Conservation (phyloP, 2,113 vertebrate genomes). For the Platanista minor region DNA sequence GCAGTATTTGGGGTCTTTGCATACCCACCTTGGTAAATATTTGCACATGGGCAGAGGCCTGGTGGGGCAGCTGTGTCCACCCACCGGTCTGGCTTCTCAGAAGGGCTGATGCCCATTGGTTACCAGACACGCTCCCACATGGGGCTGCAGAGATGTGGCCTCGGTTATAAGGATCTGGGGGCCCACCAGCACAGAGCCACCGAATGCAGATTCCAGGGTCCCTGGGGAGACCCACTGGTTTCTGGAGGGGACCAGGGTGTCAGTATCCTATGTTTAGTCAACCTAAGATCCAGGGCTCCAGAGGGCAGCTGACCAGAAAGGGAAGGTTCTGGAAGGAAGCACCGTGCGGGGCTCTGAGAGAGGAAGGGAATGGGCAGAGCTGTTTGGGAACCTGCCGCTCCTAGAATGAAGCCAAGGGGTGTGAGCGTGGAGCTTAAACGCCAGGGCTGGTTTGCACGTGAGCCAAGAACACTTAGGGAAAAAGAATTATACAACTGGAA, state of each 20-base stretch:
- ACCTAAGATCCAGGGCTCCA: not conserved
- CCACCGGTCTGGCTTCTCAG: rapidly evolving
- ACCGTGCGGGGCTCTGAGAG: not conserved
- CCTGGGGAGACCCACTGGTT: rapidly evolving
- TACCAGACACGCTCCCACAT: rapidly evolving
- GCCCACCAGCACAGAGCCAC: not conserved
- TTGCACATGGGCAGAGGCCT: not conserved
- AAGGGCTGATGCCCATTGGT: not conserved
- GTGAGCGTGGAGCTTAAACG: rapidly evolving
- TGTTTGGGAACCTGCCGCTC: not conserved
- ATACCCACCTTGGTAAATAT: rapidly evolving
- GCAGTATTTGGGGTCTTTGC: not conserved
- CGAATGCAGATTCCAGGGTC: not conserved
- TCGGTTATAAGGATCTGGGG: rapidly evolving
- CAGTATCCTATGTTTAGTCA: not conserved
- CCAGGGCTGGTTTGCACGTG: rapidly evolving
- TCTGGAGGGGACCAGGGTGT: not conserved
- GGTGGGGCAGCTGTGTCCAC: not conserved
- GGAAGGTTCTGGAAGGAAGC: not conserved
- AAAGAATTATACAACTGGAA: rapidly evolving
- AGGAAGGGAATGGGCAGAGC: not conserved
- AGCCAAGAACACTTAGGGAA: not conserved
- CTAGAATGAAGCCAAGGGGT: not conserved
- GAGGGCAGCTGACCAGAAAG: not conserved
- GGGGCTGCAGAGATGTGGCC: not conserved